These are phyloP conservation scores for Tipula confusa DNA, from an alignment of 2,888 invertebrate genomes.

Conservation along the genomic window DNA sequence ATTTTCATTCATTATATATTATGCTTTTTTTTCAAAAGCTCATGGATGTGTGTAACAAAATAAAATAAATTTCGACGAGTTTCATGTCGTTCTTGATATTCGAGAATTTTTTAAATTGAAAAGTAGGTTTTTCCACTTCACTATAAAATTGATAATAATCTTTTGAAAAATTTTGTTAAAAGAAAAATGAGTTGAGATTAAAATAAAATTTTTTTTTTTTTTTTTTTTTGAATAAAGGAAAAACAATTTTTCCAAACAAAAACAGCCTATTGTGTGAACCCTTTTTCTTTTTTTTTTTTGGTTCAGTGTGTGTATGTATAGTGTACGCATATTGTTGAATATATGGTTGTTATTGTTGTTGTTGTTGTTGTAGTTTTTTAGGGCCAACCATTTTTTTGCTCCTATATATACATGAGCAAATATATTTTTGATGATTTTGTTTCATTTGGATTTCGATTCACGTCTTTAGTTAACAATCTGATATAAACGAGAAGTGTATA, in stretches of 20 bases:
- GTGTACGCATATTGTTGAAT: background rate
- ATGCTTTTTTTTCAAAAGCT: background rate
- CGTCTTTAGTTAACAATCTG: background rate
- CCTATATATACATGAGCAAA: too few relatives aligned
- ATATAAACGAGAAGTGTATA: background rate
- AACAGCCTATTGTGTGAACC: background rate
- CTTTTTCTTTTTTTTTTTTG: background rate
- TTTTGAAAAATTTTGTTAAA: background rate
- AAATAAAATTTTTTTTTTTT: background rate
- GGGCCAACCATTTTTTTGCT: background rate
- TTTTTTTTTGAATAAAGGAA: background rate
- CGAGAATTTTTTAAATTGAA: background rate
- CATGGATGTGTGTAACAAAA: background rate
- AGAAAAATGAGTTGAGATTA: background rate
- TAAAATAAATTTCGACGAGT: background rate
- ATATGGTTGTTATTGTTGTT: background rate
- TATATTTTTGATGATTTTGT: background rate
- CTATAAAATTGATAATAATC: conserved; percentile 12
- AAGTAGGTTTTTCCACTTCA: background rate
- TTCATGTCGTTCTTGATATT: background rate
- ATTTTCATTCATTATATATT: background rate
- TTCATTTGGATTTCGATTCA: background rate
- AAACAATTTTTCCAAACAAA: background rate
- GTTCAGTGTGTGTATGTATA: background rate
- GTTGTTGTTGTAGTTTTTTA: background rate